Evolutionary conservation across 2,113 vertebrate genomes (phyloP).

Genomic region (Equus przewalskii): DNA sequence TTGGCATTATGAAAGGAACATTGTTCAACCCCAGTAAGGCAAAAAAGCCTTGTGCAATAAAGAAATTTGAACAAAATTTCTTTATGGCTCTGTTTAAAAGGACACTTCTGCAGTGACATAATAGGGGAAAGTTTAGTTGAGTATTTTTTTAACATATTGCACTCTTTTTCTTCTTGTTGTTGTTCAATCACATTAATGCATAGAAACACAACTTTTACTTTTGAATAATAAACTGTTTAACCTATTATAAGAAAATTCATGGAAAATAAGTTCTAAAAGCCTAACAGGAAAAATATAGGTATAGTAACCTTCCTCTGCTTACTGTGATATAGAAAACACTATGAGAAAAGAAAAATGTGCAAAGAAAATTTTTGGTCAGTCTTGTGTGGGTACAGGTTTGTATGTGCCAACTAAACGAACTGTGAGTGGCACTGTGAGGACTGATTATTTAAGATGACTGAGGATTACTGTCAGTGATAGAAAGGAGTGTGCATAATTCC

Average conservation of each 20-base stretch:
- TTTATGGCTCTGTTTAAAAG: conserved; percentile 87
- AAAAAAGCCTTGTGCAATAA: conserved; percentile 86
- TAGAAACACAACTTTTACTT: conserved; percentile 86
- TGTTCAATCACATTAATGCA: conserved; percentile 90
- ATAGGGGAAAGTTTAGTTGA: conserved; percentile 79
- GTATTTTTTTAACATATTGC: conserved; percentile 86
- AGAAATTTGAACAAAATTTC: conserved; percentile 88
- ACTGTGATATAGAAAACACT: conserved; percentile 77
- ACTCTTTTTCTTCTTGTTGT: conserved; percentile 87
- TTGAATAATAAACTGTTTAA: conserved; percentile 83
- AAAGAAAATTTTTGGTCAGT: conserved; percentile 89
- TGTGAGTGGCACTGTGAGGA: conserved; percentile 71
- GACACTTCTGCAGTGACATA: conserved; percentile 88
- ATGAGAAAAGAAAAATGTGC: conserved; percentile 87
- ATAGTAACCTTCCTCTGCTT: conserved; percentile 83
- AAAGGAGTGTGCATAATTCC: conserved; percentile 80
- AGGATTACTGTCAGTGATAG: conserved; percentile 81
- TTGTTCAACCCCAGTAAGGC: conserved; percentile 84
- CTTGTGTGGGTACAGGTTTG: conserved; percentile 62
- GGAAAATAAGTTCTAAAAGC: conserved; percentile 86
- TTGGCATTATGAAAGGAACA: conserved; percentile 86
- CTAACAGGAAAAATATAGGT: conserved; percentile 84
- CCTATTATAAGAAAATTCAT: conserved; percentile 76
- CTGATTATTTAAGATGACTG: conserved; percentile 69
- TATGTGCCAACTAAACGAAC: conserved; percentile 75